phyloP scores from a whole-genome alignment of 2,113 vertebrate genomes.

The Pedetes capensis region DNA sequence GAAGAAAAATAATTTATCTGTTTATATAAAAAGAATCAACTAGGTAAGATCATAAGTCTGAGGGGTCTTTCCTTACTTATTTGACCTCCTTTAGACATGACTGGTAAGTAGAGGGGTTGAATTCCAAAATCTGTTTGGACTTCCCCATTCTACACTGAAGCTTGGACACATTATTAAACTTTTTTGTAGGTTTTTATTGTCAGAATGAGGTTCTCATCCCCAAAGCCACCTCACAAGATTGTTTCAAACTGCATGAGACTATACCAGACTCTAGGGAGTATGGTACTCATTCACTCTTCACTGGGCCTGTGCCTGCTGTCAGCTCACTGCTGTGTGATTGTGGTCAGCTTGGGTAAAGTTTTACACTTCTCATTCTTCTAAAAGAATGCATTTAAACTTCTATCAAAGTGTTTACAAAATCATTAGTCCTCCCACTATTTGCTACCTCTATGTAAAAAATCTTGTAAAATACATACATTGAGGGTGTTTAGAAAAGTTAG shows the following conservation, averaged over 20 bases:
- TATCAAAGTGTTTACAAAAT: not conserved
- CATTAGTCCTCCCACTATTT: not conserved
- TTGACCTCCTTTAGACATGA: not conserved
- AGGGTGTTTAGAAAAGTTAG: not conserved
- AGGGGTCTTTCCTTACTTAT: not conserved
- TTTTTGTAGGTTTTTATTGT: not conserved
- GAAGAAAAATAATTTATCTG: not conserved
- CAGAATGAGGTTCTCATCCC: not conserved
- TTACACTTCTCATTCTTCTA: not conserved
- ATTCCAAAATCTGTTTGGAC: not conserved
- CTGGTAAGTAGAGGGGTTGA: not conserved
- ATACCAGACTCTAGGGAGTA: accelerated
- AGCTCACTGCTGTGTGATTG: no score
- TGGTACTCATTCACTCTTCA: accelerated
- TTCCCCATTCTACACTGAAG: not conserved
- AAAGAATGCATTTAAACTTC: not conserved
- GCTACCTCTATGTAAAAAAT: not conserved
- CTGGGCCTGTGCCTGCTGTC: no score
- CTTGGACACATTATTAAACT: not conserved
- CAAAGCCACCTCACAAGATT: accelerated
- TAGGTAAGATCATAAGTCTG: not conserved
- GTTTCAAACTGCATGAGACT: not conserved
- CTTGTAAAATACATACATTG: not conserved
- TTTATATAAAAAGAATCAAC: not conserved
- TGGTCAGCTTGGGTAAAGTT: not conserved